A percentile compares a stretch with the other conserved stretches of the same genome.
Conservation (phyloP, 2,888 invertebrate genomes). For the Ichneumoninae sp. region DNA sequence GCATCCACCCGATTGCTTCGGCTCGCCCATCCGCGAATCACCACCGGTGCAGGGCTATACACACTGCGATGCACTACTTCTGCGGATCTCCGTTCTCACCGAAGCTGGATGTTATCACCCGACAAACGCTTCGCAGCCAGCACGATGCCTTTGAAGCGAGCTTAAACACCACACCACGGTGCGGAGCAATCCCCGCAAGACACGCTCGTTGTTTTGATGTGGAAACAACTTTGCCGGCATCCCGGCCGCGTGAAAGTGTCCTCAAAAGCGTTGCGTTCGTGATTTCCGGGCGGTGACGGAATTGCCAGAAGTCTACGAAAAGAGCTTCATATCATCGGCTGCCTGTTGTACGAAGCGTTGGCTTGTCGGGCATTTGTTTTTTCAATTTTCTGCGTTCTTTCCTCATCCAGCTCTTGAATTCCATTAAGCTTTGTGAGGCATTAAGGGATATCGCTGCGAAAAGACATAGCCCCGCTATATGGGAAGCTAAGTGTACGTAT, state of each 20-base stretch:
- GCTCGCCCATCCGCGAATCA: constrained; percentile 71
- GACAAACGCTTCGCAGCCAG: constrained; percentile 78
- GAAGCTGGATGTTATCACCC: constrained; percentile 79
- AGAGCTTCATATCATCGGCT: no score
- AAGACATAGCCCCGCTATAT: not conserved
- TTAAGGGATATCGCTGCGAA: not conserved
- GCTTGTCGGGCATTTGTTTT: not conserved
- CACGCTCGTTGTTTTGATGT: not conserved
- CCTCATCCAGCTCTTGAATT: not conserved
- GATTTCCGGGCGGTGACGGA: not conserved
- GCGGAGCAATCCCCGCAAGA: not conserved
- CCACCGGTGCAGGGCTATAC: constrained; percentile 24
- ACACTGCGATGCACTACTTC: constrained; percentile 31
- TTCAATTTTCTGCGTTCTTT: not conserved
- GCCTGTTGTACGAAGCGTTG: no score
- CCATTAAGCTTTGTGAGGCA: not conserved
- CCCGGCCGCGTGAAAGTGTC: not conserved
- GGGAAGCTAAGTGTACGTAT: constrained; percentile 28
- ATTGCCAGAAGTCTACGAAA: not conserved
- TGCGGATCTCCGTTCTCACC: not conserved
- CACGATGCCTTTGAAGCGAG: constrained; percentile 75
- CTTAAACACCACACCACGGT: constrained; percentile 12
- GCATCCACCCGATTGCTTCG: constrained; percentile 54
- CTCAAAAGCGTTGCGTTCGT: not conserved
- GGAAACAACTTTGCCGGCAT: not conserved